Evolutionary conservation across 2,797 vertebrate genomes (phyloP).

Genomic region (Tolypeutes matacus): DNA sequence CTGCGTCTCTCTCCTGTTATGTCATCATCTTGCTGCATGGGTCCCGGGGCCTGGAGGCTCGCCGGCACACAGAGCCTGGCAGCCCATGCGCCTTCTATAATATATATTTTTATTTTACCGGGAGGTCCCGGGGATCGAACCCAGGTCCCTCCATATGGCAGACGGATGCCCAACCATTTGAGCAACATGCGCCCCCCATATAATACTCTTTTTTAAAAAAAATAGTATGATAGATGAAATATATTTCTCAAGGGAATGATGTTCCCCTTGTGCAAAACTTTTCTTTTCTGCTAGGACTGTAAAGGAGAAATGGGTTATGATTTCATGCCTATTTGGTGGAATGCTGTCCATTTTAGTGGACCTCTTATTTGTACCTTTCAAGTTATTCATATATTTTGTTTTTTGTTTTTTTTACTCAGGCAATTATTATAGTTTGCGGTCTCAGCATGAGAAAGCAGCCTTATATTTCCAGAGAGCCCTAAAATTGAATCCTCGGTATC

Average conservation of each 20-base stretch:
- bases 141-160: too few relatives aligned
- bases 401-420: conserved; percentile 88
- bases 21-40: too few relatives aligned
- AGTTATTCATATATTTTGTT: conserved; percentile 47
- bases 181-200: too few relatives aligned
- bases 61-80: too few relatives aligned
- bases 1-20: too few relatives aligned
- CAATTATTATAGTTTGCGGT: conserved; percentile 98
- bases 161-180: too few relatives aligned
- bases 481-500: conserved; percentile 97
- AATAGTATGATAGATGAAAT: conserved; percentile 26
- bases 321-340: conserved; percentile 24
- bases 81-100: too few relatives aligned
- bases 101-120: too few relatives aligned
- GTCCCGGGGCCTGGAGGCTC: too few relatives aligned
- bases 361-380: conserved; percentile 45
- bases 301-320: background rate
- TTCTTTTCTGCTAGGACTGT: conserved; percentile 46
- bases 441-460: conserved; percentile 98
- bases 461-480: conserved; percentile 99
- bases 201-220: too few relatives aligned
- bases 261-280: background rate
- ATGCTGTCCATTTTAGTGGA: background rate
- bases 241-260: conserved; percentile 17
- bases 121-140: too few relatives aligned